Conservation (phyloP, 2,888 invertebrate genomes). For the Nezara viridula region DNA sequence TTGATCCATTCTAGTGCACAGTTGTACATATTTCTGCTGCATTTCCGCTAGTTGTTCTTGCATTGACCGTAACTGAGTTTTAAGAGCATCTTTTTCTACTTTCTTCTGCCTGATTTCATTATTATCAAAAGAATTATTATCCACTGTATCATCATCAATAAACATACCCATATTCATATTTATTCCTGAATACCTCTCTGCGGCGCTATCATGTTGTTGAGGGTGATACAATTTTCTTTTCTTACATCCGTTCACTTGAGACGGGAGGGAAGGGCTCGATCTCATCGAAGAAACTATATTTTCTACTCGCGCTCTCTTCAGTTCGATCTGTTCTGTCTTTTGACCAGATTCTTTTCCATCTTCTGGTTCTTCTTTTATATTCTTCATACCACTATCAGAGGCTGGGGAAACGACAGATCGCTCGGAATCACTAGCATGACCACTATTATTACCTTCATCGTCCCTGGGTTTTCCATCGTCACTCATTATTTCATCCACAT, state of each 20-base stretch:
- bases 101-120: slow-evolving; percentile 86
- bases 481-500: slow-evolving; percentile 71
- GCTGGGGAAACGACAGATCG: slow-evolving; percentile 64
- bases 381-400: slow-evolving; percentile 64
- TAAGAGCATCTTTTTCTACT: slow-evolving; percentile 88
- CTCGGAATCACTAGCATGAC: slow-evolving; percentile 63
- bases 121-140: slow-evolving; percentile 82
- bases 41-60: slow-evolving; percentile 91
- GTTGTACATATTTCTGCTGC: slow-evolving; percentile 90
- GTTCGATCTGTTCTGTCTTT: slow-evolving; percentile 72
- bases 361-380: slow-evolving; percentile 65
- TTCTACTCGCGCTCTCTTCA: slow-evolving; percentile 94
- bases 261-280: slow-evolving; percentile 82
- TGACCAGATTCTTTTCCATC: slow-evolving; percentile 64
- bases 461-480: slow-evolving; percentile 72
- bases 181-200: slow-evolving; percentile 75
- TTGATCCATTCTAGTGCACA: slow-evolving; percentile 85
- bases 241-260: slow-evolving; percentile 90
- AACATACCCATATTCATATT: slow-evolving; percentile 73
- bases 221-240: slow-evolving; percentile 96
- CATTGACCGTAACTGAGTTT: slow-evolving; percentile 87
- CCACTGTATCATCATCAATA: slow-evolving; percentile 80
- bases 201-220: slow-evolving; percentile 87
- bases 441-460: slow-evolving; percentile 62
- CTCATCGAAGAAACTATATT: slow-evolving; percentile 96